Percentiles rank a stretch among this genome's conserved stretches.
These are phyloP conservation scores for Damaliscus lunatus DNA, from an alignment of 2,113 vertebrate genomes.

Conservation along the genomic window DNA sequence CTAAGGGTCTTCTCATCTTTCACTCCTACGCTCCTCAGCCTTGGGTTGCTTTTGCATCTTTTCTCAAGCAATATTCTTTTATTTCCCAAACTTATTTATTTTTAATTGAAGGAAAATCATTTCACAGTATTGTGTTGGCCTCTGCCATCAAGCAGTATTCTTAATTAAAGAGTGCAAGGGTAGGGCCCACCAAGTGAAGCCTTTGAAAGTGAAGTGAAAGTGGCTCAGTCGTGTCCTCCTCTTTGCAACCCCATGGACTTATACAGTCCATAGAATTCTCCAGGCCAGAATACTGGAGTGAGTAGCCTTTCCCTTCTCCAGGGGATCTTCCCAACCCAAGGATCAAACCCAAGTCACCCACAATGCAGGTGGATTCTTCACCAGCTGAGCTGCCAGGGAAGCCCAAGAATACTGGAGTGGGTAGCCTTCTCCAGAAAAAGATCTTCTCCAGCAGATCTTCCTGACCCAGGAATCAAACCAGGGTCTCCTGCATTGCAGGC, in stretches of 20 bases:
- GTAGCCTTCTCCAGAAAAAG: neutral
- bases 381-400: neutral
- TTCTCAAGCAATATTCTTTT: neutral
- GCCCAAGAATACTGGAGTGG: neutral
- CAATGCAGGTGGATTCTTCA: neutral
- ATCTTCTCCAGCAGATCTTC: neutral
- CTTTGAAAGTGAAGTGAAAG: neutral
- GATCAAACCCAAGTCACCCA: fast-evolving
- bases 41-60: neutral
- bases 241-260: neutral
- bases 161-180: neutral
- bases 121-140: neutral
- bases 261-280: neutral
- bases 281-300: neutral
- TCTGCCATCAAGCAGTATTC: neutral
- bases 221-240: neutral
- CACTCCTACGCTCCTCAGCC: neutral
- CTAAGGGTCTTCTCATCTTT: neutral
- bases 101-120: neutral
- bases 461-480: neutral
- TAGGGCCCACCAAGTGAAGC: neutral
- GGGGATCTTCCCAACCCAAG: neutral
- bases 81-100: neutral
- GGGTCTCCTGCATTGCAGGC: neutral
- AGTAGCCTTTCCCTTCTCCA: neutral